A percentile compares a stretch with the other conserved stretches of the same genome.
phyloP scores from a whole-genome alignment of 2,113 vertebrate species.

The Mesembrinibis cayennensis region DNA sequence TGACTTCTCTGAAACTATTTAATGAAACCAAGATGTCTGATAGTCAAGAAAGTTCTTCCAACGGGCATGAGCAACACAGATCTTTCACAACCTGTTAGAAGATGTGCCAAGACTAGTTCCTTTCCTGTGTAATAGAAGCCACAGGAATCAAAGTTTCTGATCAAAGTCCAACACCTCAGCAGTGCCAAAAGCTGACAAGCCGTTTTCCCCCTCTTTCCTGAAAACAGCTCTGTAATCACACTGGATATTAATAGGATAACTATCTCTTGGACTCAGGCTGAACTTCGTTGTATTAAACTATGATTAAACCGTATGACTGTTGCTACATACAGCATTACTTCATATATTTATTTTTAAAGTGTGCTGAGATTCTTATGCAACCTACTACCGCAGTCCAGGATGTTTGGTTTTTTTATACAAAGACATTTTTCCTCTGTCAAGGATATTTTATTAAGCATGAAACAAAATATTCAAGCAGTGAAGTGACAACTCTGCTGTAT shows the following conservation, averaged over 20 bases:
- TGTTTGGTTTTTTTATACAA: background rate
- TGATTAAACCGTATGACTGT: constrained; percentile 11
- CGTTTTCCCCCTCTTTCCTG: background rate
- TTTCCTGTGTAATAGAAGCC: constrained; percentile 63
- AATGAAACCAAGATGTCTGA: constrained; percentile 54
- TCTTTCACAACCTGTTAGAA: constrained; percentile 59
- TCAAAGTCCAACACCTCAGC: constrained; percentile 36
- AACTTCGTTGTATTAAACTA: constrained; percentile 30
- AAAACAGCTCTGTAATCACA: constrained; percentile 62
- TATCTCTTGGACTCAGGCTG: constrained; percentile 45
- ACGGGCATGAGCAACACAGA: constrained; percentile 34
- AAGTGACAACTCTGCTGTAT: background rate
- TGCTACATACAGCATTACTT: constrained; percentile 25
- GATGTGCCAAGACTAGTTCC: constrained; percentile 55
- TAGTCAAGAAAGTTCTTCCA: constrained; percentile 63
- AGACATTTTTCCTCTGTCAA: background rate
- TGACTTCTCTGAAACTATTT: constrained; percentile 55
- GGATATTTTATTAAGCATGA: background rate
- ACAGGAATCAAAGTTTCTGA: constrained; percentile 63
- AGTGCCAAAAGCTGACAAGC: constrained; percentile 63
- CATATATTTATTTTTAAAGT: constrained; percentile 36
- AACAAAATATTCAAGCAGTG: background rate
- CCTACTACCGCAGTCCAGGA: background rate
- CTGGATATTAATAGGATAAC: constrained; percentile 59
- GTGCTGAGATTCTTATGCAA: background rate